Conservation (phyloP, 2,888 invertebrate genomes). For the Sinodicranocentrus sp. region DNA sequence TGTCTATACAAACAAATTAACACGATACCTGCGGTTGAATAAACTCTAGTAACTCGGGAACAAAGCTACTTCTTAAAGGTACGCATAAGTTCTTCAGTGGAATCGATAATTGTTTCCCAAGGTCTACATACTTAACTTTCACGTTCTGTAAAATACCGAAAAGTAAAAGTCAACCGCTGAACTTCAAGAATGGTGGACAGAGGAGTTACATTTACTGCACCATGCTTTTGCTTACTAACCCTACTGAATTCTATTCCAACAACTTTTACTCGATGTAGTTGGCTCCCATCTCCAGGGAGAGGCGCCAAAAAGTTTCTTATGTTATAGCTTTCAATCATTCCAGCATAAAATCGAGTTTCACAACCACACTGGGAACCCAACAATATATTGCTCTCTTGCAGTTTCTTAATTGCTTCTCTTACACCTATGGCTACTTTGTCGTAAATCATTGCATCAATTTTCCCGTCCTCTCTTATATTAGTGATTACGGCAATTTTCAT, state of each 20-base stretch:
- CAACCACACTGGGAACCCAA: neutral
- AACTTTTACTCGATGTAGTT: slow-evolving; percentile 32
- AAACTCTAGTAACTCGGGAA: slow-evolving; percentile 19
- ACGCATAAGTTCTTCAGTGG: neutral
- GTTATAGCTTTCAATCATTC: slow-evolving; percentile 29
- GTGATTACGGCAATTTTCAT: slow-evolving; percentile 18
- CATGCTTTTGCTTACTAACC: neutral
- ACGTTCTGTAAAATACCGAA: neutral
- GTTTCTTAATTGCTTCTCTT: neutral
- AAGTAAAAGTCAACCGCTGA: neutral
- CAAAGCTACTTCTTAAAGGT: neutral
- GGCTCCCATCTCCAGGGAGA: neutral
- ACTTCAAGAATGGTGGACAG: no score
- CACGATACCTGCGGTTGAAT: slow-evolving; percentile 17
- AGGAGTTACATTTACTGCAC: neutral
- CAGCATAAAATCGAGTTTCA: slow-evolving; percentile 7
- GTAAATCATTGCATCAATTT: slow-evolving; percentile 5
- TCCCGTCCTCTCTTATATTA: neutral
- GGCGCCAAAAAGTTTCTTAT: slow-evolving; percentile 28
- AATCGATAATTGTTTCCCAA: slow-evolving; percentile 12
- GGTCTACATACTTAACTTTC: slow-evolving; percentile 16
- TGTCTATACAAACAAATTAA: no score
- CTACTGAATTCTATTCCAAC: neutral
- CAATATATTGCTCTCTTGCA: neutral
- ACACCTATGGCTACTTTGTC: slow-evolving; percentile 21